These are phyloP conservation scores for Lordiphosa andalusiaca DNA, from an alignment of 2,888 invertebrate genomes.

Conservation along the genomic window DNA sequence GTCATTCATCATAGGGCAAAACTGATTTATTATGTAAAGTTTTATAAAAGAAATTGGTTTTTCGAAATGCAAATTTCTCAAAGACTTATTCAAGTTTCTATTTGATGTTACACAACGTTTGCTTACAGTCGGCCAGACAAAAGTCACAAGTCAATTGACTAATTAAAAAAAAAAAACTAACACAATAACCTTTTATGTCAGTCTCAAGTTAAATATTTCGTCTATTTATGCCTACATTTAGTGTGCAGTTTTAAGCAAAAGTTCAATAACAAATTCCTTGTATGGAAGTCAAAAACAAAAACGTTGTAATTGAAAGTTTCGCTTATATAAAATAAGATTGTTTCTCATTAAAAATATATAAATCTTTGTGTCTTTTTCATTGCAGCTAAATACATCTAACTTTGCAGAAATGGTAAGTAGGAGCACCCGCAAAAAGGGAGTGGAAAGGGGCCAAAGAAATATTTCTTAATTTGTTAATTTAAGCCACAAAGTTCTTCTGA, in stretches of 20 bases:
- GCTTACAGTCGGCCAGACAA: conserved; percentile 21
- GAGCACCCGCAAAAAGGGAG: too few species aligned
- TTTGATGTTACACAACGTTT: too few species aligned
- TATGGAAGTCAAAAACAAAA: conserved; percentile 14
- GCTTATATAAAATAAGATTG: too few species aligned
- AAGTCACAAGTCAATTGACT: conserved; percentile 72
- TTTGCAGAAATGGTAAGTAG: conserved; percentile 62
- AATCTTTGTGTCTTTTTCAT: conserved; percentile 23
- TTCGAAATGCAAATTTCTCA: too few species aligned
- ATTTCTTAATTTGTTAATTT: conserved; percentile 66
- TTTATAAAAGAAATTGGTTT: neutral
- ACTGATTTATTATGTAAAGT: conserved; percentile 13
- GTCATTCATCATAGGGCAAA: neutral
- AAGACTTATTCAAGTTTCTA: conserved; percentile 10
- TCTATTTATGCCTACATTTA: conserved; percentile 21
- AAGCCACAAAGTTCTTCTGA: conserved; percentile 11
- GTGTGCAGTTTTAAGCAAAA: conserved; percentile 23
- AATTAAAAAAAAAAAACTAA: conserved; percentile 61
- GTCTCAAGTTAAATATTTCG: conserved; percentile 32
- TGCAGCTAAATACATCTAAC: conserved; percentile 45
- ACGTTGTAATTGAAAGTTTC: too few species aligned
- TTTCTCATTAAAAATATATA: too few species aligned
- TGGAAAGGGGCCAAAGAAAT: conserved; percentile 30
- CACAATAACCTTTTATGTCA: conserved; percentile 62
- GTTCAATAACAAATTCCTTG: conserved; percentile 54